A percentile compares a stretch with the other conserved stretches of the same genome.
Conservation (phyloP, 2,797 vertebrate genomes). For the Melanotaenia parkinsoni region DNA sequence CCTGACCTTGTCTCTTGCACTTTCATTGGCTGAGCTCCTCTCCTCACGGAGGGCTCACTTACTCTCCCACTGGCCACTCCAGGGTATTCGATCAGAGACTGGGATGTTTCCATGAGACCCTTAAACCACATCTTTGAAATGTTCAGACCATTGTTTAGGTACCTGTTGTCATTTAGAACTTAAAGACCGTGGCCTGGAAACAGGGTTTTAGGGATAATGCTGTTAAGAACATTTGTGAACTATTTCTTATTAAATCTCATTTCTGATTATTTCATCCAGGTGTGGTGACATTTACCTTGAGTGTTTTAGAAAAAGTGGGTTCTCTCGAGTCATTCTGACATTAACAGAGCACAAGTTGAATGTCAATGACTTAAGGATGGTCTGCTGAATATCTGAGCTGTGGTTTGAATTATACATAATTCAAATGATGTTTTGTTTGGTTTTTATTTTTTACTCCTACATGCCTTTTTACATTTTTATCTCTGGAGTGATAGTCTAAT, state of each 20-base stretch:
- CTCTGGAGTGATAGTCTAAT: constrained; percentile 11
- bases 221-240: constrained; percentile 19
- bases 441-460: constrained; percentile 33
- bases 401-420: constrained; percentile 44
- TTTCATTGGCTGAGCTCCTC: not conserved
- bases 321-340: constrained; percentile 62
- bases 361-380: constrained; percentile 64
- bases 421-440: not conserved
- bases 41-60: no score
- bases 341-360: constrained; percentile 66
- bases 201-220: not conserved
- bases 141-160: not conserved
- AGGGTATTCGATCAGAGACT: no score
- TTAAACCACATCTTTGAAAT: not conserved
- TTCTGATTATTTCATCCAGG: constrained; percentile 60
- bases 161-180: not conserved
- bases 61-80: no score
- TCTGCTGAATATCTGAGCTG: constrained; percentile 55
- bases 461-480: constrained; percentile 32
- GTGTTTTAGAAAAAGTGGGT: constrained; percentile 58
- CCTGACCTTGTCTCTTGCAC: not conserved
- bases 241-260: constrained; percentile 44
- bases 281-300: constrained; percentile 71
- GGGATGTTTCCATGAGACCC: not conserved
- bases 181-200: not conserved